Base-by-base conservation (phyloP, 2,888 invertebrate species). In the Cepaea hortensis region DNA sequence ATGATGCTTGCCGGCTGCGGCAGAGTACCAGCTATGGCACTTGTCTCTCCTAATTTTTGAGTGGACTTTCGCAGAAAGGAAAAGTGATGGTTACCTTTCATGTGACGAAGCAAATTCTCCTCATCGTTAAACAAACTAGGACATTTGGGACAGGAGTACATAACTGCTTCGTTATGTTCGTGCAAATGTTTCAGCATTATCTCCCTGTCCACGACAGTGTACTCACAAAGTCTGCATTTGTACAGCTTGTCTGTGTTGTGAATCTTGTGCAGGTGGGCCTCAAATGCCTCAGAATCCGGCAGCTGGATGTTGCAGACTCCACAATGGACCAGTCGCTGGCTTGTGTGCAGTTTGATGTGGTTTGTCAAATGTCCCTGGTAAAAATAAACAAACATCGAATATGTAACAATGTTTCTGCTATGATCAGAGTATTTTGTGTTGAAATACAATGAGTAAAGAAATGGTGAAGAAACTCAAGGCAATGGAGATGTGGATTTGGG, bases 281-380 rank as follows among this genome's bases (percentile, higher is more conserved):
- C 91, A 9, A 85, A 79, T 48, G 84, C 83, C 7, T 81, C 88
- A 18, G 84, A 62, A 55, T 86, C 85, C 2, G 83, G 82, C 61
- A 85, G 77, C 65, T 88, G 88, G 11, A 83, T 86, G 81, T 88
- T 82, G 48, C 85, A 84, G 3, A 85, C 80, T 9, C 86, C 83
- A 76, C 85, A 83, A 15, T 84, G 84, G 5, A 79, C 65, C 55
- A 85, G 75, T 55, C 77, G 23, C 48, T 85, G 85, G 82, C 85
- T 85, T n/a, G 91, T 89, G 87, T 94, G 94, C 76, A 94, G 90
- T 88, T 93, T 93, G 50, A 92, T 90, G 89, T 94, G 94, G 87
- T 93, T 94, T 15, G 94, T 94, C 48, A 94, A 90, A 88, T 94
- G 93, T 55, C 94, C 93, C 87, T 87, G 75, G 15, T 13, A 79